Conservation (phyloP, 1,140 invertebrate genomes). For the Nomia melanderi region DNA sequence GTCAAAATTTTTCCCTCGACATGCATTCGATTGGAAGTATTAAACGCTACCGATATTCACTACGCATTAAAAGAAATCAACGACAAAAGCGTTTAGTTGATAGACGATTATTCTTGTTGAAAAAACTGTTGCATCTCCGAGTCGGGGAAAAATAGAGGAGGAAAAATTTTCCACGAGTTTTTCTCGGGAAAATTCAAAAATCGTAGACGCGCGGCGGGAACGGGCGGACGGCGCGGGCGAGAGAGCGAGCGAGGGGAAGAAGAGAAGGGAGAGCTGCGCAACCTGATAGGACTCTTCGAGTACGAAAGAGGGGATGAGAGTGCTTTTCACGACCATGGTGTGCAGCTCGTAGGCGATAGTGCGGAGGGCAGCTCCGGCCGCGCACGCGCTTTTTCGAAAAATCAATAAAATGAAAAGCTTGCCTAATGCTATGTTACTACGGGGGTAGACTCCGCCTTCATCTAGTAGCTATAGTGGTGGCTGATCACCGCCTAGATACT, state of each 20-base stretch:
- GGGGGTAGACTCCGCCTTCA: slow-evolving; percentile 79
- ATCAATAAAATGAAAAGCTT: slow-evolving; percentile 82
- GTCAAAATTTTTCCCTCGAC: no score
- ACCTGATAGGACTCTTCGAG: slow-evolving; percentile 62
- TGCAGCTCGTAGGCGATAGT: slow-evolving; percentile 77
- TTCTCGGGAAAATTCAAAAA: slow-evolving; percentile 53
- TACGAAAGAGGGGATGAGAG: slow-evolving; percentile 50
- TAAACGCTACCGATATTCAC: no score
- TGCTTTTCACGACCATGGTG: slow-evolving; percentile 65
- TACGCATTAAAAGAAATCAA: no score
- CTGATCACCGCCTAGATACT: slow-evolving; percentile 77
- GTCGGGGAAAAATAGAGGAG: background rate
- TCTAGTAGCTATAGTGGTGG: slow-evolving; percentile 78
- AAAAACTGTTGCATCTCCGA: slow-evolving; percentile 24
- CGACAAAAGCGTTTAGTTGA: no score
- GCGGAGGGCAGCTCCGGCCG: slow-evolving; percentile 74
- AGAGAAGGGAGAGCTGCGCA: slow-evolving; percentile 60
- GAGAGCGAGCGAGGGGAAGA: slow-evolving; percentile 12
- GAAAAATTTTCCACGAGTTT: slow-evolving; percentile 32
- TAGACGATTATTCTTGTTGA: no score
- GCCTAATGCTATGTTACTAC: slow-evolving; percentile 79
- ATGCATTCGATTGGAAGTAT: no score
- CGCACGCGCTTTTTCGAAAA: slow-evolving; percentile 82
- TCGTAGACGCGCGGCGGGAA: slow-evolving; percentile 39
- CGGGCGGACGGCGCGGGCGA: no score